Evolutionary conservation across 2,797 vertebrate species (phyloP).

Genomic region (Rhynchonycteris naso): DNA sequence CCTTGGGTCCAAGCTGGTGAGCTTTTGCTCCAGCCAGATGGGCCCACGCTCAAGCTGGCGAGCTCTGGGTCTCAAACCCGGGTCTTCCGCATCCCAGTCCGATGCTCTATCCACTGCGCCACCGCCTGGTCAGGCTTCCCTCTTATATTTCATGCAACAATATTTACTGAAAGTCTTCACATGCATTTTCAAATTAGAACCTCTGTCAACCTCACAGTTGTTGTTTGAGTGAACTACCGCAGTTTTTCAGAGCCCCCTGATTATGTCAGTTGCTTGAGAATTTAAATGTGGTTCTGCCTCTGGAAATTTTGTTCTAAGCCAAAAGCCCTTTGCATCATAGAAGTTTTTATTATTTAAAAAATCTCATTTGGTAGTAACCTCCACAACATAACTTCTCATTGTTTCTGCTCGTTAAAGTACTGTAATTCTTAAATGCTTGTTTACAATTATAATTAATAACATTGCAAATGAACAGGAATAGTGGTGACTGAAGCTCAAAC

Average conservation of each 20-base stretch:
- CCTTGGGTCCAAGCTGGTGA: too few species aligned
- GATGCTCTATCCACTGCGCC: too few species aligned
- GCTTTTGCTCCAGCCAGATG: too few species aligned
- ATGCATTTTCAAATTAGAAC: conserved; percentile 11
- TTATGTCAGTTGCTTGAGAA: neutral
- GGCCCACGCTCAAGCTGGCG: too few species aligned
- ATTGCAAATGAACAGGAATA: neutral
- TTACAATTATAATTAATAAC: conserved; percentile 26
- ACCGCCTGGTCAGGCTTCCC: too few species aligned
- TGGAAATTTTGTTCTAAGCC: conserved; percentile 12
- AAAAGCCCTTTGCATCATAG: neutral
- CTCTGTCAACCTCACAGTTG: neutral
- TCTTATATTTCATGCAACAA: neutral
- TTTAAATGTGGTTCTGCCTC: conserved; percentile 36
- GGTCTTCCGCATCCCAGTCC: too few species aligned
- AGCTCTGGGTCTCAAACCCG: too few species aligned
- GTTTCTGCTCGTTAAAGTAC: conserved; percentile 41
- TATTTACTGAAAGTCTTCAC: conserved; percentile 16
- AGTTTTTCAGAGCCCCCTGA: neutral
- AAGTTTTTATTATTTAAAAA: conserved; percentile 7
- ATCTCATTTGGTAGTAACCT: neutral
- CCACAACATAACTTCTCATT: neutral
- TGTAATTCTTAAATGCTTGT: neutral
- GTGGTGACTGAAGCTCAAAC: neutral
- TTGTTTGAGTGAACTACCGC: neutral